These are phyloP conservation scores for Atta colombica DNA, from an alignment of 1,140 invertebrate genomes.

Conservation along the genomic window DNA sequence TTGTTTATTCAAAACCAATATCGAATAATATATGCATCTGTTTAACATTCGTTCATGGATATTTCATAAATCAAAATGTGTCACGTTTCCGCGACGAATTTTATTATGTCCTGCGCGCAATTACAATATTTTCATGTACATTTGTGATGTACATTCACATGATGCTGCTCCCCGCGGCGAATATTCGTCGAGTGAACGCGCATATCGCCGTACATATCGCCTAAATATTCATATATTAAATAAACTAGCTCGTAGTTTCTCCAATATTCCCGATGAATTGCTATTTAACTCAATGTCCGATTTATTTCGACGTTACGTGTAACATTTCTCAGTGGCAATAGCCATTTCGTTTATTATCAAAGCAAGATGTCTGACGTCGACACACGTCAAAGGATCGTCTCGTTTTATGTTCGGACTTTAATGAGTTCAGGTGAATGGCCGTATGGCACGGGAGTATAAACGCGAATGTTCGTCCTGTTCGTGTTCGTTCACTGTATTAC, in stretches of 20 bases:
- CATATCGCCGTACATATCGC: neutral
- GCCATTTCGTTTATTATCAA: constrained; percentile 29
- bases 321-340: neutral
- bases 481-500: constrained; percentile 11
- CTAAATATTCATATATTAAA: constrained; percentile 34
- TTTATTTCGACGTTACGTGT: neutral
- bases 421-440: constrained; percentile 26
- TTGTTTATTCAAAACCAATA: constrained; percentile 10
- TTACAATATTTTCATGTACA: constrained; percentile 33
- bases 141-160: neutral
- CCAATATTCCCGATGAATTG: constrained; percentile 29
- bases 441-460: neutral
- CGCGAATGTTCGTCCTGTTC: neutral
- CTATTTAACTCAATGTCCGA: constrained; percentile 7
- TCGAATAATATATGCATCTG: neutral
- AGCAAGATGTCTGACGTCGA: neutral
- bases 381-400: constrained; percentile 20
- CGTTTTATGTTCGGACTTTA: constrained; percentile 39
- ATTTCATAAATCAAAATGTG: constrained; percentile 19
- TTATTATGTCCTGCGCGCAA: constrained; percentile 41
- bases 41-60: constrained; percentile 15
- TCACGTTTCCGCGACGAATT: constrained; percentile 21
- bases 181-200: constrained; percentile 1
- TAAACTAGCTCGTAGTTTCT: constrained; percentile 11
- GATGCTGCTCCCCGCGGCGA: neutral